Percentiles rank a stretch among this genome's conserved stretches.
Conservation (phyloP, 2,797 vertebrate species). For the Knipowitschia caucasica region DNA sequence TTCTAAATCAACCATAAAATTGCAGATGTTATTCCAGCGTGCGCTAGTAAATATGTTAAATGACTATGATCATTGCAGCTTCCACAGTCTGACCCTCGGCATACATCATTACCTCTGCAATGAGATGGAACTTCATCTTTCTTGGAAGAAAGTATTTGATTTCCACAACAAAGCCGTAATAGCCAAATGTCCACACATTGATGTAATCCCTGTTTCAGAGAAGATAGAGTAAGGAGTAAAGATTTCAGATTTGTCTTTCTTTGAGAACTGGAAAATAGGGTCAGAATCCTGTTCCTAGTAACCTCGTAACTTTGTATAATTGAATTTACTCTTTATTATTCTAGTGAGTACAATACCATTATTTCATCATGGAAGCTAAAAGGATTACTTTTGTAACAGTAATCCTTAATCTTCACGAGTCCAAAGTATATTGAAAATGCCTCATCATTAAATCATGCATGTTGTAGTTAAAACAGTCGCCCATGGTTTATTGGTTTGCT, state of each 20-base stretch:
- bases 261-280: no score
- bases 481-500: no score
- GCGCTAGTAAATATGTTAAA: slow-evolving; percentile 85
- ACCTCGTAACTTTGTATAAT: no score
- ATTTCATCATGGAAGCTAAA: no score
- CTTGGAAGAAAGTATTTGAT: slow-evolving; percentile 57
- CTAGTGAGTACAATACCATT: no score
- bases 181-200: slow-evolving; percentile 14
- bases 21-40: slow-evolving; percentile 83
- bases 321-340: no score
- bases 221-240: not conserved
- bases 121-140: slow-evolving; percentile 81
- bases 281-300: no score
- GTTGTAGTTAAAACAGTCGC: no score
- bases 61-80: slow-evolving; percentile 82
- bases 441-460: no score
- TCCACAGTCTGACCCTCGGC: slow-evolving; percentile 79
- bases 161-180: slow-evolving; percentile 44
- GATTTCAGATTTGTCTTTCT: not conserved
- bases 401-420: no score
- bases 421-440: no score
- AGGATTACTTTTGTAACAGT: no score
- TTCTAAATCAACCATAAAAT: slow-evolving; percentile 89
- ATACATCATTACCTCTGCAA: slow-evolving; percentile 87
- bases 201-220: not conserved